phyloP scores from a whole-genome alignment of 2,113 vertebrate genomes.

The Upupa epops region DNA sequence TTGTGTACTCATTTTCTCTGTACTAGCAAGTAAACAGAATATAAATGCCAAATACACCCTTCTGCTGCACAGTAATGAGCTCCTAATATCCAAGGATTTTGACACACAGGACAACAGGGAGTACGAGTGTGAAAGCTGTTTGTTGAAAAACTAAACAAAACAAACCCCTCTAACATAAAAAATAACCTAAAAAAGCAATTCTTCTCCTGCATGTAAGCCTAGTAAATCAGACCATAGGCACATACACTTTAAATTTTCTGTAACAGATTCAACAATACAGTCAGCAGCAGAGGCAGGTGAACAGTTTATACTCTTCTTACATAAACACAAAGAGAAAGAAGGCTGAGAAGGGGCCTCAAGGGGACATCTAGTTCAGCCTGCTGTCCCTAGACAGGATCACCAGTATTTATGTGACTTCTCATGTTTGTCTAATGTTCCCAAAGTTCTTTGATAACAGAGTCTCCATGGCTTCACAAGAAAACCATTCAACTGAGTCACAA shows the following conservation, averaged over 20 bases:
- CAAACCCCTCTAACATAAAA: background rate
- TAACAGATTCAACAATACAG: background rate
- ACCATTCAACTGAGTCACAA: background rate
- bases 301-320: background rate
- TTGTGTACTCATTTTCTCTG: background rate
- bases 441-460: slow-evolving; percentile 18
- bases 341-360: background rate
- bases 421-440: slow-evolving; percentile 38
- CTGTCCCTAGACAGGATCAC: slow-evolving; percentile 27
- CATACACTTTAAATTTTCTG: background rate
- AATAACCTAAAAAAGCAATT: background rate
- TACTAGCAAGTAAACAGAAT: background rate
- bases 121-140: background rate
- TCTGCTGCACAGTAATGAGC: background rate
- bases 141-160: background rate
- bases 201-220: background rate
- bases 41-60: background rate
- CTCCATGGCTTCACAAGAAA: background rate
- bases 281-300: slow-evolving; percentile 16
- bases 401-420: slow-evolving; percentile 37
- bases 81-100: background rate
- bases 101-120: background rate
- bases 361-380: background rate
- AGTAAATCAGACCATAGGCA: background rate
- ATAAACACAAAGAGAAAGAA: background rate